Evolutionary conservation across 1,140 invertebrate genomes (phyloP).

Genomic region (Chrysopa pallens): DNA sequence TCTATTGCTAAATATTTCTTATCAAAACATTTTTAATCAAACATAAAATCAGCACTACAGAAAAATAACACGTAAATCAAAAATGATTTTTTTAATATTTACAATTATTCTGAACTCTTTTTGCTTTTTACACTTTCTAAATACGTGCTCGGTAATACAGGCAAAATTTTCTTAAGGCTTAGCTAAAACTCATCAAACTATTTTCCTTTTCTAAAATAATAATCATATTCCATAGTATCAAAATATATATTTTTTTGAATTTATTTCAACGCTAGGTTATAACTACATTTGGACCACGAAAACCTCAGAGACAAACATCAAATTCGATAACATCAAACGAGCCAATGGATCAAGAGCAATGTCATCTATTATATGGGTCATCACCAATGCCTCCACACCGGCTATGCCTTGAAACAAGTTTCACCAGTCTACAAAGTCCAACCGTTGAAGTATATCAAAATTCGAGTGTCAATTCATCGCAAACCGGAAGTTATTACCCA

Average conservation of each 20-base stretch:
- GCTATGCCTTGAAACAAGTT: conserved; percentile 56
- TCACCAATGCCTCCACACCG: conserved; percentile 32
- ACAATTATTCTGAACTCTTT: no score
- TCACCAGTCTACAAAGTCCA: conserved; percentile 43
- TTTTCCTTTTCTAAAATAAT: no score
- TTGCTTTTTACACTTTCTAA: no score
- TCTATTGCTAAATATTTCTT: no score
- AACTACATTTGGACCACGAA: conserved; percentile 50
- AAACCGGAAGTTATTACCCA: neutral
- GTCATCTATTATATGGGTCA: conserved; percentile 17
- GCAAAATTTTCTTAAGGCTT: no score
- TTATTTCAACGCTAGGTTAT: conserved; percentile 40
- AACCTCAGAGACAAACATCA: conserved; percentile 37
- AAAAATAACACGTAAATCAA: no score
- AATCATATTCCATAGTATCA: no score
- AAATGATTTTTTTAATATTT: no score
- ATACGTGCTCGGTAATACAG: no score
- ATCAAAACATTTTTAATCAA: no score
- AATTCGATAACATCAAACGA: conserved; percentile 12
- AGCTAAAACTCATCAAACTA: no score
- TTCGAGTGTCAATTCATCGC: conserved; percentile 6
- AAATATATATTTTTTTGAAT: neutral
- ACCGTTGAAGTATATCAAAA: conserved; percentile 17
- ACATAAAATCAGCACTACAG: no score
- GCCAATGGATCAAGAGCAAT: conserved; percentile 12